Evolutionary conservation across 2,113 vertebrate species (phyloP), one percentile per base, ranked within the genome.

Genomic region (Potamarius usumacintae): DNA sequence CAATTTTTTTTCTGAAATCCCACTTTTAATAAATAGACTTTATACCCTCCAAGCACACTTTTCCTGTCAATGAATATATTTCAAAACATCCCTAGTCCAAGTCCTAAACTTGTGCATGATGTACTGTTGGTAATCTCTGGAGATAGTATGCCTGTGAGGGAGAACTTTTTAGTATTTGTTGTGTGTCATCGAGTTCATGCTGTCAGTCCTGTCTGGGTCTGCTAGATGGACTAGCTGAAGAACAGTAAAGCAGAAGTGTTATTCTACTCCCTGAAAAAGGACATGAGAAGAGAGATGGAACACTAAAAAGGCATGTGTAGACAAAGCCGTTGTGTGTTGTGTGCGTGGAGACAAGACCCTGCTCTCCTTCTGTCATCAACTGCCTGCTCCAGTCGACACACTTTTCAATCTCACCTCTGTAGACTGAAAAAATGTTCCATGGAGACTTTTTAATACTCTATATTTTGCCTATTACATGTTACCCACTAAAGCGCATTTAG

Each of bases 301-400:
- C 50, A 88, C 71, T 92, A 89, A 92, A 91, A 91, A 91, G 92
- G 91, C 87, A 88, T 89, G 91, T 93, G 92, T 89, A 93, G 94
- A 94, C 94, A 94, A 90, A 90, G 93, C 90, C 18, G 53, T 22
- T 53, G 65, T 84, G 69, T 85, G 52, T 42, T 58, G 52, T 84
- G 93, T 91, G 42, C 42, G 92, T 90, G 91, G 89, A 90, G 92
- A 92, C 92, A 90, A 86, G 91, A 87, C 15, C 20, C 82, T 88
- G 82, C 76, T 87, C 82, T 72, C 82, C 91, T 91, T 92, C 90
- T 92, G 92, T 90, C 93, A 91, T 88, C 94, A 92, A 93, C 93
- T 94, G 93, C 93, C 93, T 92, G 88, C 90, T 92, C 91, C 89
- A 92, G 92, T 85, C 42, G 79, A 82, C 81, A 76, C 58, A 76